Evolutionary conservation across 2,113 vertebrate genomes (phyloP).

Genomic region (Oophaga pumilio): DNA sequence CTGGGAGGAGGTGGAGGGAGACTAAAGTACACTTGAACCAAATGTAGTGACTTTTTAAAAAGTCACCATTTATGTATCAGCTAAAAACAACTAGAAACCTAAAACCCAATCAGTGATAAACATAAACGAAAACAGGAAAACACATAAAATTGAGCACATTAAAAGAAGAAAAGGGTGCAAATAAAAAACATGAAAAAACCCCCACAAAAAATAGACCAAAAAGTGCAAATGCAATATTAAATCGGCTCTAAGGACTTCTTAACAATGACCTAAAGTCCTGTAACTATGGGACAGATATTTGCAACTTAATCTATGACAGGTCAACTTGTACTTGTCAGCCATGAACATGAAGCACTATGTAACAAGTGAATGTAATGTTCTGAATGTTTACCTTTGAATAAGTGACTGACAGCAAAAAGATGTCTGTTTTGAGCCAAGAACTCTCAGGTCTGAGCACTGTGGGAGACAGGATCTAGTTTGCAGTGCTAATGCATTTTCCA

Average conservation of each 20-base stretch:
- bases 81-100: no score
- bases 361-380: neutral
- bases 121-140: no score
- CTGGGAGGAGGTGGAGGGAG: no score
- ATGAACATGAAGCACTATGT: neutral
- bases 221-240: no score
- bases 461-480: neutral
- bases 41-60: no score
- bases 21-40: no score
- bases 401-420: neutral
- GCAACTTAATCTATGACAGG: neutral
- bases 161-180: no score
- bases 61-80: no score
- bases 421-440: constrained; percentile 14
- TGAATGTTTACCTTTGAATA: neutral
- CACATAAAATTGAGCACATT: no score
- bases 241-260: neutral
- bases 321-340: neutral
- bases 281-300: neutral
- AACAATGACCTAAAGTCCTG: neutral
- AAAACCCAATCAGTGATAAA: no score
- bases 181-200: no score
- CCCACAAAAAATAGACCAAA: no score
- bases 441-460: constrained; percentile 21
- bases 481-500: constrained; percentile 1